Evolutionary conservation across 1,140 invertebrate genomes (phyloP).

Genomic region (Temnothorax longispinosus): DNA sequence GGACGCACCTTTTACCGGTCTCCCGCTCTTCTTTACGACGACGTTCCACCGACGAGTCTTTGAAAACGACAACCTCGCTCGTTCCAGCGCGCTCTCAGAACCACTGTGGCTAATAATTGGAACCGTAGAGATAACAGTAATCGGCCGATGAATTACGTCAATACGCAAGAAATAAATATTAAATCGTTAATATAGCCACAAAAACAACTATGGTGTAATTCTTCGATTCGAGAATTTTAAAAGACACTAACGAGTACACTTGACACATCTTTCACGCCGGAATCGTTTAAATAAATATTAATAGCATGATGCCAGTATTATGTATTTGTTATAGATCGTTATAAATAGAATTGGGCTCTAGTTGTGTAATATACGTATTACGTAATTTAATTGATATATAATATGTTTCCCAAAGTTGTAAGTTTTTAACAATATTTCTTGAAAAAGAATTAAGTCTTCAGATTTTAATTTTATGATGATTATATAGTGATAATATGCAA

Average conservation of each 20-base stretch:
- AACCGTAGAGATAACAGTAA: constrained; percentile 38
- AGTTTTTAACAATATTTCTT: not conserved
- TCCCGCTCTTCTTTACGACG: constrained; percentile 20
- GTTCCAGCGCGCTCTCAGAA: not conserved
- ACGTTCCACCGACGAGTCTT: constrained; percentile 22
- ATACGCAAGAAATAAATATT: constrained; percentile 27
- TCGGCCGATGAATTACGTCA: constrained; percentile 23
- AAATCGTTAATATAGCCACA: constrained; percentile 10
- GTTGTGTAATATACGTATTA: too few relatives aligned
- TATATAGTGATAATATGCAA: not conserved
- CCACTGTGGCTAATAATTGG: constrained; percentile 44
- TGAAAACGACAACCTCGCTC: constrained; percentile 27
- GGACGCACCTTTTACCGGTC: constrained; percentile 13
- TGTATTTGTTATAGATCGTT: not conserved
- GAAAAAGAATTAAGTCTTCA: not conserved
- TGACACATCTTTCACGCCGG: not conserved
- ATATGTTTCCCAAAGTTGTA: not conserved
- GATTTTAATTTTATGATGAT: not conserved
- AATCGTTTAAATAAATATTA: constrained; percentile 4
- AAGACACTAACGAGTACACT: not conserved
- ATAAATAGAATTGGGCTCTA: too few relatives aligned
- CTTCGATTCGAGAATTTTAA: not conserved
- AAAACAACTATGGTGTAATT: not conserved
- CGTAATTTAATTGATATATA: not conserved
- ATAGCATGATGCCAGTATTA: not conserved